phyloP scores from a whole-genome alignment of 2,888 invertebrate genomes.

The Chymomyza procnemis region DNA sequence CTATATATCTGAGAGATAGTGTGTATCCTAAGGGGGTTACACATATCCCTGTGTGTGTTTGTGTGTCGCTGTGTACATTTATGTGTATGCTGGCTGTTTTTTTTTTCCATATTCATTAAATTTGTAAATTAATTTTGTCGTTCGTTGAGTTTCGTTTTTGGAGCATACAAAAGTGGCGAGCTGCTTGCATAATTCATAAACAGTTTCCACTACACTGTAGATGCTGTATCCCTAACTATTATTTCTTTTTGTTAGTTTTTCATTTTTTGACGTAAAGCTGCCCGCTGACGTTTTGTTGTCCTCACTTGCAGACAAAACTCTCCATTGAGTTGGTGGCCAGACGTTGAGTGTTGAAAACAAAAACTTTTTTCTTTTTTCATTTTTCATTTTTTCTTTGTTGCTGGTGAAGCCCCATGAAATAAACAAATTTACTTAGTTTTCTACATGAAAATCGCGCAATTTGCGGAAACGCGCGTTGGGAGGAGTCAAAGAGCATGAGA shows the following conservation, averaged over 20 bases:
- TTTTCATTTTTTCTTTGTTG: no score
- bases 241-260: neutral
- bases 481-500: neutral
- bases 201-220: conserved; percentile 27
- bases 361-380: neutral
- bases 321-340: neutral
- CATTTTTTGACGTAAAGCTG: conserved; percentile 15
- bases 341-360: neutral
- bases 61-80: no score
- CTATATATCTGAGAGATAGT: neutral
- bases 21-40: neutral
- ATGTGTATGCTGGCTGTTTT: conserved; percentile 13
- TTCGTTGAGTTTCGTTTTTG: conserved; percentile 59
- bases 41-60: neutral
- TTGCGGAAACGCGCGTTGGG: conserved; percentile 4
- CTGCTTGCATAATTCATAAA: conserved; percentile 52
- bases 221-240: neutral
- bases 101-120: conserved; percentile 59
- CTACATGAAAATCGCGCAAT: conserved; percentile 10
- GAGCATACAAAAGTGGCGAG: conserved; percentile 42
- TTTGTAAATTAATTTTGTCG: conserved; percentile 67
- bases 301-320: neutral
- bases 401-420: conserved; percentile 21
- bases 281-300: neutral
- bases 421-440: conserved; percentile 7